Conservation (phyloP, 2,888 invertebrate species). For the Nemotelus pantherinus region DNA sequence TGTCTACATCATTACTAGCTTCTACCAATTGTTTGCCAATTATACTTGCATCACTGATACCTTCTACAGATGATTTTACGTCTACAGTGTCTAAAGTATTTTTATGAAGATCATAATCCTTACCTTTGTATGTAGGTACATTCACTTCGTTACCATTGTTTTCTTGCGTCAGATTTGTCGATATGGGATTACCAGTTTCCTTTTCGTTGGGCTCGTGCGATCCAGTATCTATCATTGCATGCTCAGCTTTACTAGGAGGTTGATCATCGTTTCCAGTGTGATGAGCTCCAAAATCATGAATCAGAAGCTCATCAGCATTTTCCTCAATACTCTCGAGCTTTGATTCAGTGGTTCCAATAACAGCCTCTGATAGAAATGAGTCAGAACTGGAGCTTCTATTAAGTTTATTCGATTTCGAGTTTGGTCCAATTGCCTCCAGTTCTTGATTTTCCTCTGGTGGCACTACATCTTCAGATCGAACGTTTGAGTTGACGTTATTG, state of each 20-base stretch:
- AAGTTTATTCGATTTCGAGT: too few species aligned
- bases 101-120: background rate
- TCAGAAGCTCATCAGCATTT: too few species aligned
- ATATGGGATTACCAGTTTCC: conserved; percentile 25
- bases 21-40: conserved; percentile 20
- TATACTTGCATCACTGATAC: conserved; percentile 4
- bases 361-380: too few species aligned
- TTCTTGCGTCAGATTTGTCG: background rate
- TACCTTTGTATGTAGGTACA: background rate
- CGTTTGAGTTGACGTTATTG: too few species aligned
- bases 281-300: too few species aligned
- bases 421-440: too few species aligned
- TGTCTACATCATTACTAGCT: conserved; percentile 7
- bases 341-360: too few species aligned
- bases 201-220: conserved; percentile 23
- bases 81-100: conserved; percentile 18
- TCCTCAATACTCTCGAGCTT: too few species aligned
- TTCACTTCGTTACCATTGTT: background rate
- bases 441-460: too few species aligned
- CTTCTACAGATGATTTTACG: conserved; percentile 8
- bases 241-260: background rate
- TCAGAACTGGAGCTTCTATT: too few species aligned
- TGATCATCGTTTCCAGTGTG: background rate
- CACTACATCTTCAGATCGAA: too few species aligned
- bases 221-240: conserved; percentile 32